Conservation (phyloP, 2,888 invertebrate genomes). For the Adela reaumurella region DNA sequence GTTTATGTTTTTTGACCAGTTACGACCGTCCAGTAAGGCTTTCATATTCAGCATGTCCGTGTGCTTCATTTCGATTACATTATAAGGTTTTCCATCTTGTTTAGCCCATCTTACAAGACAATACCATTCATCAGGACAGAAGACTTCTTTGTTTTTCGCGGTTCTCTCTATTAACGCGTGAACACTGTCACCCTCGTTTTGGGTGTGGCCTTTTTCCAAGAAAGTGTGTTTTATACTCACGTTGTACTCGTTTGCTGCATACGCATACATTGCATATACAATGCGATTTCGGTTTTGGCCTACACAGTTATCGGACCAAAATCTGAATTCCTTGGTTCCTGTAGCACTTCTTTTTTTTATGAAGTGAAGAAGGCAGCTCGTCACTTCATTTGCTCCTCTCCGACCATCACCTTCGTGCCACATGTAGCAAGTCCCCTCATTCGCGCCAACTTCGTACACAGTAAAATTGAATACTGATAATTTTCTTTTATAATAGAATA, state of each 20-base stretch:
- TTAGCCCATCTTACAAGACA: slow-evolving; percentile 1
- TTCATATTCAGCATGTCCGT: not conserved
- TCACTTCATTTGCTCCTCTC: slow-evolving; percentile 9
- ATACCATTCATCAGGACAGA: slow-evolving; percentile 6
- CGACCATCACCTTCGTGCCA: slow-evolving; percentile 9
- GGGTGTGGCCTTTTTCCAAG: slow-evolving; percentile 16
- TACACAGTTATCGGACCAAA: slow-evolving; percentile 18
- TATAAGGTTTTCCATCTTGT: slow-evolving; percentile 1
- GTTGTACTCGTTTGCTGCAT: slow-evolving; percentile 11
- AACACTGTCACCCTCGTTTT: slow-evolving; percentile 17
- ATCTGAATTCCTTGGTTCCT: slow-evolving; percentile 13
- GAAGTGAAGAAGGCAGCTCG: slow-evolving; percentile 7
- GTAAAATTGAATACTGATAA: slow-evolving; percentile 2
- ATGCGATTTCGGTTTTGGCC: slow-evolving; percentile 17
- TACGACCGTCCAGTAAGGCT: not conserved
- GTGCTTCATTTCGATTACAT: slow-evolving; percentile 2
- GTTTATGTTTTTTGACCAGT: slow-evolving; percentile 1
- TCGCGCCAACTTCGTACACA: not conserved
- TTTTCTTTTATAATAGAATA: slow-evolving; percentile 2
- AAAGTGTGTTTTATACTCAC: slow-evolving; percentile 16
- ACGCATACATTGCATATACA: slow-evolving; percentile 15
- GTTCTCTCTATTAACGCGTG: slow-evolving; percentile 14
- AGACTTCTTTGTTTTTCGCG: slow-evolving; percentile 4
- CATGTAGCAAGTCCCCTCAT: slow-evolving; percentile 8
- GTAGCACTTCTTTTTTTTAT: slow-evolving; percentile 2